A percentile compares a stretch with the other conserved stretches of the same genome.
Evolutionary conservation across 2,888 invertebrate species (phyloP).

Genomic region (Caenorhabditis drosophilae): DNA sequence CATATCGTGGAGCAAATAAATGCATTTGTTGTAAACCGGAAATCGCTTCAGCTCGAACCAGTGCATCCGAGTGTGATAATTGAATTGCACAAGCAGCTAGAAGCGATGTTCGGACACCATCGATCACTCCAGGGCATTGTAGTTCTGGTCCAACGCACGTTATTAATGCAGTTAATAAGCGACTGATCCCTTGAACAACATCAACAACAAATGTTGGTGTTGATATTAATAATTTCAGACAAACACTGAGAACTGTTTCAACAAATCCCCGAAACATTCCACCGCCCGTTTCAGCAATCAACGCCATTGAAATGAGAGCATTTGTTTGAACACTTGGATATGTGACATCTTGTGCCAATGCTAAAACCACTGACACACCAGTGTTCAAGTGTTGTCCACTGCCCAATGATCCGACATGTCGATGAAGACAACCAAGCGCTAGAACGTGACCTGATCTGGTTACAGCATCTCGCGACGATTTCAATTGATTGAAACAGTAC

Average conservation of each 20-base stretch:
- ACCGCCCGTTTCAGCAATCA: slow-evolving; percentile 95
- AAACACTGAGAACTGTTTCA: slow-evolving; percentile 87
- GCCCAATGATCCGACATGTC: slow-evolving; percentile 80
- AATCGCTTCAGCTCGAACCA: slow-evolving; percentile 92
- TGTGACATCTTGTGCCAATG: slow-evolving; percentile 89
- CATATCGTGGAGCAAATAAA: slow-evolving; percentile 92
- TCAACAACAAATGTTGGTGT: slow-evolving; percentile 58
- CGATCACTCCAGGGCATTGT: slow-evolving; percentile 74
- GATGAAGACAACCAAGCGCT: slow-evolving; percentile 92
- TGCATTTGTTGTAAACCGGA: slow-evolving; percentile 96
- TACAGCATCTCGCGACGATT: slow-evolving; percentile 82
- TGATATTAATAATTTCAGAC: slow-evolving; percentile 78
- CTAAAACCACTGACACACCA: slow-evolving; percentile 89
- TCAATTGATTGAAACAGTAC: slow-evolving; percentile 82
- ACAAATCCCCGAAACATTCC: slow-evolving; percentile 97
- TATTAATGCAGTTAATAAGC: slow-evolving; percentile 81
- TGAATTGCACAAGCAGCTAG: slow-evolving; percentile 87
- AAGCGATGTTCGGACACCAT: slow-evolving; percentile 82
- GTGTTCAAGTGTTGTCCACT: slow-evolving; percentile 91
- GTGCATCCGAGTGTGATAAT: slow-evolving; percentile 78
- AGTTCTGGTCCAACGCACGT: slow-evolving; percentile 97
- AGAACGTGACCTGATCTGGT: slow-evolving; percentile 85
- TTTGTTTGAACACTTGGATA: slow-evolving; percentile 84
- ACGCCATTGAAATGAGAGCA: slow-evolving; percentile 91
- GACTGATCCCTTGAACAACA: slow-evolving; percentile 63